Evolutionary conservation across 2,888 invertebrate genomes (phyloP).

Genomic region (Erebia aethiops): DNA sequence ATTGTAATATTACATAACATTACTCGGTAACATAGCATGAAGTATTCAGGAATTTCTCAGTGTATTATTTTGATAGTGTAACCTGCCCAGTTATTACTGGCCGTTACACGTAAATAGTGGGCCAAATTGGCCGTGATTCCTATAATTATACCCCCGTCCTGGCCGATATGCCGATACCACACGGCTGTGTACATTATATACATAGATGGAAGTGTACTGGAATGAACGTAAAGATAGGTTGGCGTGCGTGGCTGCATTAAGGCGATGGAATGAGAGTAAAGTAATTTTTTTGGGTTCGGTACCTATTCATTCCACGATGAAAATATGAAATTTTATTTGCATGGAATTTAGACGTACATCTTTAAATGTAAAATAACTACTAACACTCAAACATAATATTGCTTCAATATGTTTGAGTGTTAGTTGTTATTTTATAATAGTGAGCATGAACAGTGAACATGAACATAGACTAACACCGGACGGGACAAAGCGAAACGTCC

Average conservation of each 20-base stretch:
- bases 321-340: not conserved
- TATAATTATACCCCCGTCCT: conserved; percentile 1
- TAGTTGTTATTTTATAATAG: too few relatives aligned
- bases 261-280: not conserved
- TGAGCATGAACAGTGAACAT: too few relatives aligned
- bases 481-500: too few relatives aligned
- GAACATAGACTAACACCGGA: too few relatives aligned
- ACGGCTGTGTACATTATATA: not conserved
- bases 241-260: not conserved
- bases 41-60: not conserved
- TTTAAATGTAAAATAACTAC: too few relatives aligned
- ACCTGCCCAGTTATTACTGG: not conserved
- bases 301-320: not conserved
- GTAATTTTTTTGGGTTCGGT: not conserved
- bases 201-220: not conserved
- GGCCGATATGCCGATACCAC: not conserved
- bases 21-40: not conserved
- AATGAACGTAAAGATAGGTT: not conserved
- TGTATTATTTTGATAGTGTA: not conserved
- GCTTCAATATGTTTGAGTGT: too few relatives aligned
- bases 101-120: not conserved
- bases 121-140: not conserved
- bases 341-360: too few relatives aligned
- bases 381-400: too few relatives aligned
- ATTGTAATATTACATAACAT: too few relatives aligned